phyloP scores from a whole-genome alignment of 2,888 invertebrate species.

The Malachius bipustulatus region DNA sequence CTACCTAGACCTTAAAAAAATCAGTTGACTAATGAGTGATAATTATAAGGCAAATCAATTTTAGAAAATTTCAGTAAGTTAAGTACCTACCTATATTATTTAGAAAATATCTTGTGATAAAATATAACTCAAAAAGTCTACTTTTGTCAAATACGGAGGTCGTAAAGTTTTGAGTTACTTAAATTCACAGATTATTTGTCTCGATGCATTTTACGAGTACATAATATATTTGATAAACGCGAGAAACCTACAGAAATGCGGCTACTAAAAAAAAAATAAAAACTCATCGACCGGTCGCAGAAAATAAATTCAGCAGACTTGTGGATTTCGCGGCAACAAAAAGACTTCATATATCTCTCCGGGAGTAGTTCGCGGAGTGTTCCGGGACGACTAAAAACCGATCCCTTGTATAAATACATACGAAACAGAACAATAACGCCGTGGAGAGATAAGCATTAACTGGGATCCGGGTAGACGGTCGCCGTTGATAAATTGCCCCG shows the following conservation, averaged over 20 bases:
- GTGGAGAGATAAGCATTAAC: conserved; percentile 20
- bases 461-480: conserved; percentile 8
- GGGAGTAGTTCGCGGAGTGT: conserved; percentile 23
- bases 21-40: too few species aligned
- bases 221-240: conserved; percentile 23
- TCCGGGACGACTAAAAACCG: conserved; percentile 27
- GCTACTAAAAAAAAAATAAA: conserved; percentile 23
- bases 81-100: too few species aligned
- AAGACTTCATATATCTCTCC: conserved; percentile 27
- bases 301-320: conserved; percentile 23
- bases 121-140: too few species aligned
- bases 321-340: conserved; percentile 25
- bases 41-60: too few species aligned
- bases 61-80: too few species aligned
- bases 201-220: conserved; percentile 20
- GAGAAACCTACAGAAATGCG: conserved; percentile 22
- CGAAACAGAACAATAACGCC: conserved; percentile 28
- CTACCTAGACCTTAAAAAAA: too few species aligned
- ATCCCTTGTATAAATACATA: conserved; percentile 32
- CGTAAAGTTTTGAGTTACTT: too few species aligned
- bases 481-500: conserved; percentile 22
- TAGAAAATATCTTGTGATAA: too few species aligned
- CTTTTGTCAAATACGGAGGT: too few species aligned
- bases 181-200: conserved; percentile 19
- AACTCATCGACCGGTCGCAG: conserved; percentile 17